phyloP scores from a whole-genome alignment of 2,888 invertebrate genomes.

The Hydrotaea diabolus region DNA sequence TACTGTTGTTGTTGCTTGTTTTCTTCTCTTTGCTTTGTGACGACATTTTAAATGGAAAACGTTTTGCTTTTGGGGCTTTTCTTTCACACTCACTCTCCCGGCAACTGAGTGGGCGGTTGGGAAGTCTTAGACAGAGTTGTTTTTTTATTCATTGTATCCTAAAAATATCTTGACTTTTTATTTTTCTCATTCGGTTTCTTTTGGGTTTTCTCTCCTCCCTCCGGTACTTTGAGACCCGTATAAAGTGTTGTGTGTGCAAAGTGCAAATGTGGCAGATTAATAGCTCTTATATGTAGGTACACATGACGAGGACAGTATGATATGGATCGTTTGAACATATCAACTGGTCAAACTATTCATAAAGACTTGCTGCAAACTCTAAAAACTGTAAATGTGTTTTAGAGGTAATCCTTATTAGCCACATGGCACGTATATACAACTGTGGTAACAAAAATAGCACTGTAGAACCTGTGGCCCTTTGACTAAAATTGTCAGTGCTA shows the following conservation, averaged over 20 bases:
- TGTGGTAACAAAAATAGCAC: too few species aligned
- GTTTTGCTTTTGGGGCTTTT: constrained; percentile 79
- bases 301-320: background rate
- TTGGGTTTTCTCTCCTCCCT: constrained; percentile 70
- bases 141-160: constrained; percentile 27
- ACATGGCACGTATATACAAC: too few species aligned
- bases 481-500: too few species aligned
- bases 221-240: constrained; percentile 47
- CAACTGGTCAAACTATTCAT: too few species aligned
- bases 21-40: constrained; percentile 59
- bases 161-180: constrained; percentile 25
- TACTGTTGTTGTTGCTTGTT: constrained; percentile 52
- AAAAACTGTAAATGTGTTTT: too few species aligned
- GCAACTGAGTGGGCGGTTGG: constrained; percentile 73
- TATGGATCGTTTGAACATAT: background rate
- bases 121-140: background rate
- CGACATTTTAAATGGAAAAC: constrained; percentile 79
- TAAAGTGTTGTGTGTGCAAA: constrained; percentile 70
- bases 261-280: constrained; percentile 80
- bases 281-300: constrained; percentile 74
- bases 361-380: too few species aligned
- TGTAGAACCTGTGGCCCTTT: too few species aligned
- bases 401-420: too few species aligned
- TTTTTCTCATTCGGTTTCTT: constrained; percentile 35
- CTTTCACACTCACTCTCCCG: constrained; percentile 5